Evolutionary conservation across 2,113 vertebrate species (phyloP).

Genomic region (Spea bombifrons): DNA sequence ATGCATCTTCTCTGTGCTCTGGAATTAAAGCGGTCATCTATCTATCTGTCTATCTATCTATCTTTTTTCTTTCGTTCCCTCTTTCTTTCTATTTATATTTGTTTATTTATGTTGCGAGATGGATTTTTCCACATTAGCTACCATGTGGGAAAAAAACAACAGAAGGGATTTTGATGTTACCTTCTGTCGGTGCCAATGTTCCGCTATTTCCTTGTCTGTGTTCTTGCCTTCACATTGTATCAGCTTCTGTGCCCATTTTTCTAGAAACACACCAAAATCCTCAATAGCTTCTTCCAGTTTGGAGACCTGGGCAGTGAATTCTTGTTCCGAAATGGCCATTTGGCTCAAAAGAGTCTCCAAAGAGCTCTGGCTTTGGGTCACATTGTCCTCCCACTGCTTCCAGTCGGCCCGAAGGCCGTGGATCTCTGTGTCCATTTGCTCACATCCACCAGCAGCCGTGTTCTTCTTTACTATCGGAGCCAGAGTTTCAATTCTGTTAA

Average conservation of each 20-base stretch:
- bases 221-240: constrained; percentile 72
- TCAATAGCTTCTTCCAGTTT: constrained; percentile 76
- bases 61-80: no score
- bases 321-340: constrained; percentile 78
- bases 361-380: constrained; percentile 66
- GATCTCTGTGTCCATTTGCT: constrained; percentile 82
- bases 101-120: no score
- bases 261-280: constrained; percentile 68
- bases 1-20: no score
- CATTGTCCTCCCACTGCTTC: constrained; percentile 88
- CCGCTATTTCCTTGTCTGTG: constrained; percentile 77
- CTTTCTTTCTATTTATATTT: no score
- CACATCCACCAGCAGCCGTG: constrained; percentile 75
- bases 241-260: constrained; percentile 72
- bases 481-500: constrained; percentile 77
- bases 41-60: no score
- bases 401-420: constrained; percentile 83
- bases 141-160: neutral
- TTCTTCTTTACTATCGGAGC: constrained; percentile 71
- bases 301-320: constrained; percentile 70
- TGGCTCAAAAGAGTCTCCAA: constrained; percentile 75
- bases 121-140: no score
- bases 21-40: no score
- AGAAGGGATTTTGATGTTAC: constrained; percentile 61
- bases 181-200: constrained; percentile 82